Evolutionary conservation across 2,113 vertebrate genomes (phyloP).

Genomic region (Tupaia tana): DNA sequence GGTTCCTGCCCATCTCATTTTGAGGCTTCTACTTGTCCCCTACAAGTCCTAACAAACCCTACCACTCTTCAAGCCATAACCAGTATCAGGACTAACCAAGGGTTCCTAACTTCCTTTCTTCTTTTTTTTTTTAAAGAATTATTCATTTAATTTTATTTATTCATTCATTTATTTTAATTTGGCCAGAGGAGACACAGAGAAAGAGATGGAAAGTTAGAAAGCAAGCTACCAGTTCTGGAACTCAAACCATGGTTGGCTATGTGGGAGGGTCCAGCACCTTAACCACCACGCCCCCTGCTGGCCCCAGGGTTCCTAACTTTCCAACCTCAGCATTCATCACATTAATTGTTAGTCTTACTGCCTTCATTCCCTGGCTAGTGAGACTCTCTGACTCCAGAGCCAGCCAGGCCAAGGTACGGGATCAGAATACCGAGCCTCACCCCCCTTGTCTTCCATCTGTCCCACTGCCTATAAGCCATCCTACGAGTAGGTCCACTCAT

Average conservation of each 20-base stretch:
- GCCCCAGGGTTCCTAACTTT: neutral
- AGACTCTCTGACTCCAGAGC: neutral
- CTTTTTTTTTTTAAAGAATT: too few relatives aligned
- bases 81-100: neutral
- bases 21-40: neutral
- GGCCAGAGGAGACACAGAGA: too few relatives aligned
- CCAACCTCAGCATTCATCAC: neutral
- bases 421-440: neutral
- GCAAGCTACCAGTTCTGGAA: too few relatives aligned
- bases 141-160: too few relatives aligned
- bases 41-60: neutral
- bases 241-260: too few relatives aligned
- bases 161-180: too few relatives aligned
- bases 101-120: neutral
- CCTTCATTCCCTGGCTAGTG: neutral
- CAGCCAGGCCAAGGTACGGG: neutral
- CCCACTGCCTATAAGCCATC: neutral
- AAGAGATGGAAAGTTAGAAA: too few relatives aligned
- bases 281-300: too few relatives aligned
- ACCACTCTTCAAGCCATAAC: neutral
- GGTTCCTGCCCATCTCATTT: neutral
- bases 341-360: neutral
- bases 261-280: too few relatives aligned
- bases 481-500: neutral
- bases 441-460: neutral